Percentiles rank a stretch among this genome's conserved stretches.
Evolutionary conservation across 1,140 invertebrate species (phyloP).

Genomic region (Drosophila jambulina): DNA sequence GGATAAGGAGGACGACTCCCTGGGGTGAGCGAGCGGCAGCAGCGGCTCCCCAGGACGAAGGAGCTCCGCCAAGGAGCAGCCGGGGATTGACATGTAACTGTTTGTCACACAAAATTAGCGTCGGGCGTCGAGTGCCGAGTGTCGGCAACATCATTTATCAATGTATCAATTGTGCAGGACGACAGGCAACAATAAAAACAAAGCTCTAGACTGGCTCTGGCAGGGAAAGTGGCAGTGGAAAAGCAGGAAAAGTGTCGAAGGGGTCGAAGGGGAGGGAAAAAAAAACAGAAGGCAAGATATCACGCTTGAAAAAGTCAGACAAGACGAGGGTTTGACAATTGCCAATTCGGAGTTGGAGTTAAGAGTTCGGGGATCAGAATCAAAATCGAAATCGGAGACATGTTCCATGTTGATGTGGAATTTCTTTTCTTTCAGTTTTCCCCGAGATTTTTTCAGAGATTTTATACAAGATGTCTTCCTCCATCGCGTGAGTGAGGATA

Average conservation of each 20-base stretch:
- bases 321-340: slow-evolving; percentile 53
- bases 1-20: neutral
- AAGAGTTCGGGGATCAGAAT: neutral
- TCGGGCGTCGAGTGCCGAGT: slow-evolving; percentile 41
- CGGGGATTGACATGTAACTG: slow-evolving; percentile 67
- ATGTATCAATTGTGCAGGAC: slow-evolving; percentile 68
- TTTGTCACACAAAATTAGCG: slow-evolving; percentile 80
- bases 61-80: slow-evolving; percentile 3
- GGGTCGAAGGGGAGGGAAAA: neutral
- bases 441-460: slow-evolving; percentile 1
- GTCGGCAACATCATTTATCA: slow-evolving; percentile 74
- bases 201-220: slow-evolving; percentile 14
- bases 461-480: slow-evolving; percentile 2
- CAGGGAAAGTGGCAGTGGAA: neutral
- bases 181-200: slow-evolving; percentile 77
- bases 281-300: slow-evolving; percentile 20
- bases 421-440: slow-evolving; percentile 17
- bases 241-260: neutral
- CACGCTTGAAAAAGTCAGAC: slow-evolving; percentile 17
- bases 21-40: neutral
- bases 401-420: slow-evolving; percentile 29
- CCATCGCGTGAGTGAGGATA: slow-evolving; percentile 26
- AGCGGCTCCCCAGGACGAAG: neutral
- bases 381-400: slow-evolving; percentile 33
- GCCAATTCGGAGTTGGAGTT: slow-evolving; percentile 1